phyloP scores from a whole-genome alignment of 2,113 vertebrate species.

The Capreolus pygargus region DNA sequence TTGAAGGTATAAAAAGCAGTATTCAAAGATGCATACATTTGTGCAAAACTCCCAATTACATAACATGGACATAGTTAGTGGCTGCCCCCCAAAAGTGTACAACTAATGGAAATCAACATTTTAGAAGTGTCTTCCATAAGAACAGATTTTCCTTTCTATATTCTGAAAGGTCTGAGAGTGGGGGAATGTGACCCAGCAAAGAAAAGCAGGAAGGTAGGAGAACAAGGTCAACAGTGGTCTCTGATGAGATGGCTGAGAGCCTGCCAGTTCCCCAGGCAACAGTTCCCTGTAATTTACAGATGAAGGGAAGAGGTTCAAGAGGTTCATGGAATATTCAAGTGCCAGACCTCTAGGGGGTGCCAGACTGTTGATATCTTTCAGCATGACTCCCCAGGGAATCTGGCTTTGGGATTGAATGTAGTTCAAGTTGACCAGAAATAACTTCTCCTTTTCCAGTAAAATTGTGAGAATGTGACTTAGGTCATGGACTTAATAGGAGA shows the following conservation, averaged over 20 bases:
- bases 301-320: not conserved
- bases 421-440: not conserved
- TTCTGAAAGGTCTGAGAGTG: not conserved
- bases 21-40: not conserved
- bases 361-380: not conserved
- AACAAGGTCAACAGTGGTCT: not conserved
- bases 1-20: not conserved
- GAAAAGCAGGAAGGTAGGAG: not conserved
- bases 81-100: not conserved
- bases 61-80: accelerated
- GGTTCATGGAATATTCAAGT: not conserved
- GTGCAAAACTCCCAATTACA: not conserved
- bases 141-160: not conserved
- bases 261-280: accelerated
- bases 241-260: not conserved
- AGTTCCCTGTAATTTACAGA: not conserved
- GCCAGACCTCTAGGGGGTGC: conserved; percentile 24
- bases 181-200: not conserved
- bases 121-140: not conserved
- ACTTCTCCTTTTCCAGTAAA: conserved; percentile 28
- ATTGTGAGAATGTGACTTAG: not conserved
- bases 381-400: not conserved
- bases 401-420: not conserved
- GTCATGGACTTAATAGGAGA: not conserved
- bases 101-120: not conserved